Evolutionary conservation across 2,888 invertebrate genomes (phyloP), one percentile per base, ranked within the genome.

Genomic region (Ischnus inquisitorius): DNA sequence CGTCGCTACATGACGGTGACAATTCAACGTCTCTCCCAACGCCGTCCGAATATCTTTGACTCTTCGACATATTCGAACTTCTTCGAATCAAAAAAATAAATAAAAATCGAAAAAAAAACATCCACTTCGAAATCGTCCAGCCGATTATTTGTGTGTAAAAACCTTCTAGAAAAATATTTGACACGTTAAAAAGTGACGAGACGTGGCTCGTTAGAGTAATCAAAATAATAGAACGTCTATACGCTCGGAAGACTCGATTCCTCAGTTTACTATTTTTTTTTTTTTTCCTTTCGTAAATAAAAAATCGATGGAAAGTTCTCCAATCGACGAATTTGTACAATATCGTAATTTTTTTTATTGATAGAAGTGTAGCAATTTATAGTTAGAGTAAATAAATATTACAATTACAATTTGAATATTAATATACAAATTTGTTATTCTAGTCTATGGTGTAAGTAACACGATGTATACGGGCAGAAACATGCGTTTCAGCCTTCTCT

Each of bases 361-460:
- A 79, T 48, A 79, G 57, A 82, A 76, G 76, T 82, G 39, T 84
- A 79, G 76, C 77, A 85, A 85, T 85, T 81, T 78, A 41, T 78
- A 77, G 80, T 87, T 79, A 62, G 82, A 81, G 82, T 84, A 85
- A 87, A 87, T 87, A 87, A 87, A 87, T 87, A 87, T 86, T 87
- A 87, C 85, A 87, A 80, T 79, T 82, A 78, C 76, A 83, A 80
- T 76, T 80, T 71, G 74, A 80, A 82, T 76, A 83, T 81, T 83
- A 86, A 83, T 60, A 86, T 87, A 86, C 85, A 86, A 85, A 85
- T 85, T 84, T 85, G 83, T 84, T 83, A 78, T 83, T 71, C 72
- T 80, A 84, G 46, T 79, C 65, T 79, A 80, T 83, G 74, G 68
- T 82, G 71, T 85, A 86, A 86, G 84, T 87, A 85, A 86, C 84